Evolutionary conservation across 2,888 invertebrate species (phyloP).

Genomic region (Pegoplata infirma): DNA sequence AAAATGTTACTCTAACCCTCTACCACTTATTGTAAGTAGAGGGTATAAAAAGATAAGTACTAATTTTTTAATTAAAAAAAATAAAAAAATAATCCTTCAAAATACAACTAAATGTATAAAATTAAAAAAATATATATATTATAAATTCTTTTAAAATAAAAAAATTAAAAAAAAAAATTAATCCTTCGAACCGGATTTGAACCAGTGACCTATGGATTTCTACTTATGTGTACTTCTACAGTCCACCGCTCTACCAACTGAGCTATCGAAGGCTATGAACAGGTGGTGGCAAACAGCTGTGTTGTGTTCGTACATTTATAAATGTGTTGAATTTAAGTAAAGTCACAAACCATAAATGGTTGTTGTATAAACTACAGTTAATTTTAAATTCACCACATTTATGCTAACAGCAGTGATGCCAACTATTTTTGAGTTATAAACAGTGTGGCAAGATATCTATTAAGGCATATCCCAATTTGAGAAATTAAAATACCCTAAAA

Average conservation of each 20-base stretch:
- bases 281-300: background rate
- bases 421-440: too few species aligned
- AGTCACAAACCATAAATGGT: background rate
- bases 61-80: too few species aligned
- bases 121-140: constrained; percentile 9
- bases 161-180: constrained; percentile 11
- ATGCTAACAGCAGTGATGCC: too few species aligned
- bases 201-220: constrained; percentile 84
- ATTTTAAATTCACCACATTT: background rate
- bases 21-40: too few species aligned
- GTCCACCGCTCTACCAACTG: constrained; percentile 73
- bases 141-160: too few species aligned
- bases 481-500: too few species aligned
- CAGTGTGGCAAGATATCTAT: too few species aligned
- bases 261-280: constrained; percentile 69
- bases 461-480: too few species aligned
- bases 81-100: background rate
- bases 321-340: background rate
- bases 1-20: too few species aligned
- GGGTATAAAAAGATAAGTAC: too few species aligned
- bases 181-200: constrained; percentile 83
- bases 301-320: background rate
- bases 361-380: background rate
- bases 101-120: background rate
- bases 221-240: constrained; percentile 66